Evolutionary conservation across 2,797 vertebrate species (phyloP), one percentile per base, ranked within the genome.

Genomic region (Sebastes dallii): DNA sequence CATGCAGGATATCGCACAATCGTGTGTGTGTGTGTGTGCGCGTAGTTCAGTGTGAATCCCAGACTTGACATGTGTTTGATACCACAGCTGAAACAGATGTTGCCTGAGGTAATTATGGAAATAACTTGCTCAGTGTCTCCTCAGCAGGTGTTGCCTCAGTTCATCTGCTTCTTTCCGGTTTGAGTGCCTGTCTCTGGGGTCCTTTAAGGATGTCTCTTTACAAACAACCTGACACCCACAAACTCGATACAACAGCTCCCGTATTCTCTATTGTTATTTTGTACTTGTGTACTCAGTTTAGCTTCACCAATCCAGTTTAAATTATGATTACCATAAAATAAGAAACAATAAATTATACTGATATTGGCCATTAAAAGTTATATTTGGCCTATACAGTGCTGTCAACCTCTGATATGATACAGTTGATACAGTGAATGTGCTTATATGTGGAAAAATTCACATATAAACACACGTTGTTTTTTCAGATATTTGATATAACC

Each of bases 131-230:
- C 16, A 55, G 58, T 64, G 46, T 72, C 54, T 83, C 42, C 80
- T 82, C 66, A 74, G 77, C 89, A 90, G 90, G 89, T 87, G 91
- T 85, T 20, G 8, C 30, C 39, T 75, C 32, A 66, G 55, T 66
- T 81, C 42, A 29, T 34, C 54, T 20, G 52, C 75, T 88, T 88
- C 86, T 86, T 89, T 81, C 66, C 81, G 70, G 8, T 10, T 64
- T 7, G 18, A 14, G 36, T 60, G 39, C 39, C 8, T 39, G 30
- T 27, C 18, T 39, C 14, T n/a, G 6, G 42, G 34, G 66, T 66
- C 27, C 16, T 36, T 42, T 69, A 61, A 84, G 81, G 72, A 89
- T 79, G 70, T 83, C 65, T 65, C 42, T 69, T 66, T 25, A 22
- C 59, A 79, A 84, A 89, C 83, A 87, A 32, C 50, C 62, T 42